Evolutionary conservation across 2,113 vertebrate species (phyloP).

Genomic region (Sitta europaea): DNA sequence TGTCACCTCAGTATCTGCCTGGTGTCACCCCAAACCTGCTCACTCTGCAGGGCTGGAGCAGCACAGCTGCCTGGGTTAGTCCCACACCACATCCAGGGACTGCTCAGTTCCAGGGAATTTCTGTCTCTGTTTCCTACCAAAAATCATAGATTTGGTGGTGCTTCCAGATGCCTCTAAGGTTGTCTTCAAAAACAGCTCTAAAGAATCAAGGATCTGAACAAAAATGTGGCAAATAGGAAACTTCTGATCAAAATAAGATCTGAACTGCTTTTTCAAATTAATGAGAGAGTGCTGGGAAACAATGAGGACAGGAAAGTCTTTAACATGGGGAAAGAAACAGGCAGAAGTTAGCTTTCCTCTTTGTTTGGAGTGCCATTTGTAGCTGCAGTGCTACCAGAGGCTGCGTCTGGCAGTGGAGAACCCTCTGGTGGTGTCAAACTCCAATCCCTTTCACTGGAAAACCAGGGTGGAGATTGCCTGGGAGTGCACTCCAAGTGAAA

Average conservation of each 20-base stretch:
- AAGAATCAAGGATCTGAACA: not conserved
- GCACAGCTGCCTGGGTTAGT: fast-evolving
- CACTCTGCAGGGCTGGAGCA: not conserved
- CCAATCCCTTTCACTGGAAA: not conserved
- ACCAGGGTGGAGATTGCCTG: not conserved
- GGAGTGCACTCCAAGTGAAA: not conserved
- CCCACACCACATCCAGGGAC: not conserved
- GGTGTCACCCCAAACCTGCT: not conserved
- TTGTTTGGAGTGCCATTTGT: not conserved
- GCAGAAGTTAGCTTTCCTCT: not conserved
- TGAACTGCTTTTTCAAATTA: not conserved
- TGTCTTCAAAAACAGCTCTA: not conserved
- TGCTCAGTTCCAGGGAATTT: not conserved
- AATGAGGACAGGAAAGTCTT: not conserved
- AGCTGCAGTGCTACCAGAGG: not conserved
- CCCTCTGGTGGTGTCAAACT: fast-evolving
- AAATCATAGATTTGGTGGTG: not conserved
- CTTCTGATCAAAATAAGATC: not conserved
- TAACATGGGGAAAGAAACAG: not conserved
- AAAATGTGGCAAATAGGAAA: not conserved
- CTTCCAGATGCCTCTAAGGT: not conserved
- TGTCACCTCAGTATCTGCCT: not conserved
- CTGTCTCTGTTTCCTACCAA: not conserved
- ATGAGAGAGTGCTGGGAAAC: not conserved
- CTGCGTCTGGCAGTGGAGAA: not conserved